A percentile compares a stretch with the other conserved stretches of the same genome.
These are phyloP conservation scores for Diplogasteroides magnus DNA, from an alignment of 1,140 invertebrate genomes.

Conservation along the genomic window DNA sequence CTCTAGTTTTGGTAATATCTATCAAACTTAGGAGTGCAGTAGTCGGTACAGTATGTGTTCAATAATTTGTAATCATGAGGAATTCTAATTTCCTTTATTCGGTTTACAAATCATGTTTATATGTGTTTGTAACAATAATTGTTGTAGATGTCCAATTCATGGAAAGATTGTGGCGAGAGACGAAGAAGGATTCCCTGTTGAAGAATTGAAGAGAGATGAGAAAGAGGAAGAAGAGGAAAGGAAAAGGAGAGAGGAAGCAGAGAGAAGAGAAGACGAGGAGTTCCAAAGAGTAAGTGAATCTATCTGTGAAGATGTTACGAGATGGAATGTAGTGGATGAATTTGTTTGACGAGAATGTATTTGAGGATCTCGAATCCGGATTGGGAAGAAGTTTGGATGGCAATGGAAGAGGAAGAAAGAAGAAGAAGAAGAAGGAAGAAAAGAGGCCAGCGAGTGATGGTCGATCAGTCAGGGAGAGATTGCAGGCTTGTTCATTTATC, in stretches of 20 bases:
- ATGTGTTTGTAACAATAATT: background rate
- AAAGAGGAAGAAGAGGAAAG: background rate
- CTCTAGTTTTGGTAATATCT: no score
- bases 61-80: no score
- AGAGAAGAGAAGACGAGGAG: conserved; percentile 13
- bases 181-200: conserved; percentile 15
- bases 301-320: background rate
- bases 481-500: background rate
- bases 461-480: conserved; percentile 15
- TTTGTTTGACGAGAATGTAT: background rate
- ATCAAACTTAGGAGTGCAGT: no score
- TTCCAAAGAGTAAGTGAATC: conserved; percentile 4
- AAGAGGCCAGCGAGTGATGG: background rate
- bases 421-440: conserved; percentile 9
- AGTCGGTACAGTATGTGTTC: no score
- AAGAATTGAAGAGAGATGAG: background rate
- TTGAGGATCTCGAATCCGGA: conserved; percentile 11
- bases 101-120: no score
- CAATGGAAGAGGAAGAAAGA: conserved; percentile 11
- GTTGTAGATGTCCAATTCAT: conserved; percentile 22
- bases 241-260: background rate
- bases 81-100: no score
- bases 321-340: background rate
- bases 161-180: conserved; percentile 19
- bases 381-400: conserved; percentile 12